These are phyloP conservation scores for Acrocephalus scirpaceus DNA, from an alignment of 2,797 vertebrate species.

Conservation along the genomic window DNA sequence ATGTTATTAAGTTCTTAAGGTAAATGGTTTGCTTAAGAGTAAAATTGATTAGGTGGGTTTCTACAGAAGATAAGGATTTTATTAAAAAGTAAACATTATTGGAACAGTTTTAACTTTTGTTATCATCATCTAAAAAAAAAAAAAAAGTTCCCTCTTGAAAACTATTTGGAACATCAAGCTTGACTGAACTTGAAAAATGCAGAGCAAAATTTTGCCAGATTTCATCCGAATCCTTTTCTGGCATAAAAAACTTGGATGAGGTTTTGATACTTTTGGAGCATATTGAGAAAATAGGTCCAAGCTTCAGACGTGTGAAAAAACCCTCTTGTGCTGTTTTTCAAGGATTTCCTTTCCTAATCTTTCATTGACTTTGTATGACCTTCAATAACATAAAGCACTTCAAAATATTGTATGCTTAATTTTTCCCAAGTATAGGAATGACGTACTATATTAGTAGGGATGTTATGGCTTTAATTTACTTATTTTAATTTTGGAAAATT, in stretches of 20 bases:
- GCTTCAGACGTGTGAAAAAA: background rate
- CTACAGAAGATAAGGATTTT: background rate
- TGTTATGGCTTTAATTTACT: background rate
- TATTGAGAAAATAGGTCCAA: background rate
- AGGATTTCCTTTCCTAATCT: background rate
- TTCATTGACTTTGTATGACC: background rate
- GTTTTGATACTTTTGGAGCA: background rate
- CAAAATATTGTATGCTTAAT: background rate
- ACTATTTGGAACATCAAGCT: background rate
- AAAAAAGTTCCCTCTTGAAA: background rate
- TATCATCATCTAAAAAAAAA: background rate
- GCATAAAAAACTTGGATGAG: background rate
- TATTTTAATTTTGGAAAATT: background rate
- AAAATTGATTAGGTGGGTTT: background rate
- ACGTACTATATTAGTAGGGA: background rate
- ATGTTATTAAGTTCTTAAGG: background rate
- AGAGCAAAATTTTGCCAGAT: background rate
- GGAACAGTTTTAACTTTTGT: background rate
- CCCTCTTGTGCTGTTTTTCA: background rate
- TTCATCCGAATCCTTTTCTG: background rate
- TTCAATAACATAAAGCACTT: background rate
- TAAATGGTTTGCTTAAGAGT: background rate
- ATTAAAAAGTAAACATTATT: background rate
- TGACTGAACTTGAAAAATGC: background rate
- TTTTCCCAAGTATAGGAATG: background rate